phyloP scores from a whole-genome alignment of 2,113 vertebrate genomes.

The Pleuronectes platessa region DNA sequence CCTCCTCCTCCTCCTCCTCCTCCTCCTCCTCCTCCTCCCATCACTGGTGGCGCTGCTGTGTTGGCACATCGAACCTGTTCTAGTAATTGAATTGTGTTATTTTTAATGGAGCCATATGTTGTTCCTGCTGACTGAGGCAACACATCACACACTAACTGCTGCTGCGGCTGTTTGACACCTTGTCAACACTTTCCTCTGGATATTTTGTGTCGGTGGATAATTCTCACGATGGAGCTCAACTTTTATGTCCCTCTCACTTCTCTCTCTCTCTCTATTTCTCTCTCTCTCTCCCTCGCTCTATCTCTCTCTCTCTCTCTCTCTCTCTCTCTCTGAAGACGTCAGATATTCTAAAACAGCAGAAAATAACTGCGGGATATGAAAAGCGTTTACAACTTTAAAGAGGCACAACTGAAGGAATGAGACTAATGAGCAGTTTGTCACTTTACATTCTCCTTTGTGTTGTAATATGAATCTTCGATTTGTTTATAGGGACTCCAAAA shows the following conservation, averaged over 20 bases:
- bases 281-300: too few species aligned
- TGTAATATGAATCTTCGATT: neutral
- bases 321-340: neutral
- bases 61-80: constrained; percentile 62
- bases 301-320: too few species aligned
- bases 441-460: too few species aligned
- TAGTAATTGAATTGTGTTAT: constrained; percentile 70
- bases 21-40: constrained; percentile 19
- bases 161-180: constrained; percentile 55
- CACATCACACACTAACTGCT: constrained; percentile 40
- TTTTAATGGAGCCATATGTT: constrained; percentile 76
- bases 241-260: constrained; percentile 20
- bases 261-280: neutral
- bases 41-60: constrained; percentile 41
- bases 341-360: neutral
- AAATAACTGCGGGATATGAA: neutral
- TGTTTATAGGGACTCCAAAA: neutral
- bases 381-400: too few species aligned
- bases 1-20: constrained; percentile 20
- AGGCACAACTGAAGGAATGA: neutral
- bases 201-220: constrained; percentile 21
- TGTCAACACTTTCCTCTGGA: constrained; percentile 55
- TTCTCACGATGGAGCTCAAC: constrained; percentile 13
- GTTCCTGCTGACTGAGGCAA: constrained; percentile 67
- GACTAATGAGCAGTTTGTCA: neutral